Evolutionary conservation across 2,797 vertebrate genomes (phyloP), one percentile per base, ranked within the genome.

Genomic region (Phoxinus dragarum): DNA sequence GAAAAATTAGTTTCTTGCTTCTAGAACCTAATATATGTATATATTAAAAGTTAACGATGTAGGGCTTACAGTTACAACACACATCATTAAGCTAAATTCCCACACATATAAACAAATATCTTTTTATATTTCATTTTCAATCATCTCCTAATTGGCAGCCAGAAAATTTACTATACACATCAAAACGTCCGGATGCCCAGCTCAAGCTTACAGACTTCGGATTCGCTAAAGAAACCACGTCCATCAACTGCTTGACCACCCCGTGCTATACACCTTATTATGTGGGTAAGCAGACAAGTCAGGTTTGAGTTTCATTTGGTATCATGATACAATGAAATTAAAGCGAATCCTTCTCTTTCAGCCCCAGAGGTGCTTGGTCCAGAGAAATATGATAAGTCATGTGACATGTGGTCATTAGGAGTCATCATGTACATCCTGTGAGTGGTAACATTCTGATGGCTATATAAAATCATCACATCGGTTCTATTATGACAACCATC

Each of bases 381-480:
- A 0, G 97, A 97, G 92, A 97, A 97, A 90, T 97, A 97, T 2
- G 97, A 98, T 92, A 97, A 97, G 86, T 97, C 97, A 56, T 98
- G 97, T 83, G 97, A 98, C 90, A 97, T 97, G 96, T 97, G 96
- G 97, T 97, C 96, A 84, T 92, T 97, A 4, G 96, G 96, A 0
- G 97, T 97, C 94, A 97, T 97, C 91, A 97, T 97, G 96, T 97
- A 97, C 61, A 97, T 97, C 86, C 90, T 97, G 97, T 97, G 84
- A 97, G 97, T 97, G 61, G 5, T 8, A 74, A 49, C 10, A 16
- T 75, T n/a, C 17, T 56, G n/a, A 61, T 73, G 66, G n/a, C 6
- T 64, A 19, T 73, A 34, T 73, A 34, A 42, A 80, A 80, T 73
- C 27, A 54, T 76, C 14, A 67, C 49, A 77, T 19, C 6, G n/a